Conservation (phyloP, 1,140 invertebrate genomes). For the Schlechtendalia chinensis region DNA sequence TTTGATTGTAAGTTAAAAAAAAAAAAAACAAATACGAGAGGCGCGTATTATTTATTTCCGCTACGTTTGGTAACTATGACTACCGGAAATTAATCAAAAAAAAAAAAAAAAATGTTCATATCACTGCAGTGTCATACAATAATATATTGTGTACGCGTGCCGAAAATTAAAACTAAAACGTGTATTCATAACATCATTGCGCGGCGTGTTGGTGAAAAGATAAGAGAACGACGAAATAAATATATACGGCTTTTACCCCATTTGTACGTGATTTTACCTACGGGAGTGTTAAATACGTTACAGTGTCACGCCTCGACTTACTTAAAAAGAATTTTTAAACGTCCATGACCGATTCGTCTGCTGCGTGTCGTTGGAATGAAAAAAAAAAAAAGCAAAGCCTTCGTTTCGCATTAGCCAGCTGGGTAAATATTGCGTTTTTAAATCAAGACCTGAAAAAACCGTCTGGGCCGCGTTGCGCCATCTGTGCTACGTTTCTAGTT, state of each 20-base stretch:
- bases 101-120: slow-evolving; percentile 34
- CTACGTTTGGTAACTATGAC: slow-evolving; percentile 37
- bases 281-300: too few relatives aligned
- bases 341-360: not conserved
- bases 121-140: not conserved
- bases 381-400: not conserved
- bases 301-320: not conserved
- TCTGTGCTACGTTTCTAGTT: slow-evolving; percentile 39
- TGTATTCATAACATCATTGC: not conserved
- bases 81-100: slow-evolving; percentile 44
- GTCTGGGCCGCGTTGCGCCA: not conserved
- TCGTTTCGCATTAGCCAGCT: slow-evolving; percentile 29
- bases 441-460: slow-evolving; percentile 29
- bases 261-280: too few relatives aligned
- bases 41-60: slow-evolving; percentile 32
- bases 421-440: slow-evolving; percentile 34
- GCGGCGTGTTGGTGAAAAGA: slow-evolving; percentile 1
- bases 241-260: not conserved
- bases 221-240: not conserved
- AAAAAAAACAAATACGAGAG: slow-evolving; percentile 7
- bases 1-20: slow-evolving; percentile 2
- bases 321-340: not conserved
- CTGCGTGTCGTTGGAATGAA: not conserved
- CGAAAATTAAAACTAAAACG: too few relatives aligned
- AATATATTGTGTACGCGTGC: too few relatives aligned